Evolutionary conservation across 64 coral and sea anemone species (phyloP).

Genomic region (Stichodactyla helianthus): DNA sequence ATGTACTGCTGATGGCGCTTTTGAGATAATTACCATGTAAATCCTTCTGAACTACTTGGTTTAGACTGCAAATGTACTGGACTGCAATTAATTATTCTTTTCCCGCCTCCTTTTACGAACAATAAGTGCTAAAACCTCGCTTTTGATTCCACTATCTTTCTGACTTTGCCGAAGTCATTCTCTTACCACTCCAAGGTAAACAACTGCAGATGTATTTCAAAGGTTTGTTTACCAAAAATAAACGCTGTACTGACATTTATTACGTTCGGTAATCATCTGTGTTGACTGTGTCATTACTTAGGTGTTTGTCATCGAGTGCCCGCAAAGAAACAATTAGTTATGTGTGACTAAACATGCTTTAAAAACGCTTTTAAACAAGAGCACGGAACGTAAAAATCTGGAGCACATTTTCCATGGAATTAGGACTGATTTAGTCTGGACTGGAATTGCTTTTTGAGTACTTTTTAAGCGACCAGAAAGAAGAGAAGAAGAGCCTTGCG

Average conservation of each 20-base stretch:
- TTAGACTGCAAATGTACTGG: neutral
- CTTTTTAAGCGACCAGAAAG: neutral
- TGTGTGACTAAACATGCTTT: neutral
- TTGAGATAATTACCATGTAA: neutral
- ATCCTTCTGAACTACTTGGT: neutral
- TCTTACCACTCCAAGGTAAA: neutral
- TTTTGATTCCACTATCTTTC: neutral
- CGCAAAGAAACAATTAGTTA: neutral
- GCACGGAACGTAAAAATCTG: neutral
- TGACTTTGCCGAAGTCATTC: neutral
- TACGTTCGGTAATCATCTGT: neutral
- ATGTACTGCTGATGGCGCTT: neutral
- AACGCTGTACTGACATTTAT: slow-evolving; percentile 5
- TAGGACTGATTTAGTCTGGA: neutral
- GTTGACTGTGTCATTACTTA: neutral
- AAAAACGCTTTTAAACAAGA: slow-evolving; percentile 5
- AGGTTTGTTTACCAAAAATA: slow-evolving; percentile 4
- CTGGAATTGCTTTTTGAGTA: neutral
- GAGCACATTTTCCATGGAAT: neutral
- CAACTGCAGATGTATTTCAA: neutral
- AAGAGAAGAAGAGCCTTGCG: neutral
- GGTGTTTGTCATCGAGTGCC: neutral
- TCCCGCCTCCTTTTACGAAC: neutral
- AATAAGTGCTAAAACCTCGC: neutral
- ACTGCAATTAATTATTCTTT: neutral